Evolutionary conservation across 2,113 vertebrate genomes (phyloP), one percentile per base, ranked within the genome.

Genomic region (Pontoporia blainvillei): DNA sequence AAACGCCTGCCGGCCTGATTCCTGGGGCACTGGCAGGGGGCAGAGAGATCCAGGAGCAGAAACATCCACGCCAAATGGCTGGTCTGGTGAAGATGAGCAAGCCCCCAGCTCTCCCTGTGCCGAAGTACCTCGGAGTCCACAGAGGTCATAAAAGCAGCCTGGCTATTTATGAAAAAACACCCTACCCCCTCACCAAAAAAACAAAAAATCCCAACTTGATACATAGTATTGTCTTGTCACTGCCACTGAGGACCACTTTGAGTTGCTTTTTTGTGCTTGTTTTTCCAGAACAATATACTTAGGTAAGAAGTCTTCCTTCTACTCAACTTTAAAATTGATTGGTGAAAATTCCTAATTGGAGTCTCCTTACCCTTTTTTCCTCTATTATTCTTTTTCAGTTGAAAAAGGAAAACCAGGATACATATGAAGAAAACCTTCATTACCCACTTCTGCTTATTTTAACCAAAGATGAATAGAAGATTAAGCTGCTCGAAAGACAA

Each of bases 391-490:
- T 99, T 99, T 99, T 98, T 93, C 99, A 99, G 99, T 99, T 99
- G 99, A 99, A 99, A 98, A 98, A 98, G 61, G 99, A 99, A 97
- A 99, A 99, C 90, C 99, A 98, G 83, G 99, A 99, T 57, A 97
- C 97, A 9, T 99, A 99, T 57, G 99, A 99, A 49, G 99, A 99
- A 98, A 99, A 99, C 96, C 99, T 99, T 98, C 99, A 99, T 98
- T 99, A 99, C 94, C 99, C 99, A 81, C 97, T 99, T 97, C 99
- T 99, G 97, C 98, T 99, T 89, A 96, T 99, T 97, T 98, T 99
- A 98, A 99, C 98, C 97, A 99, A 99, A 98, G 97, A 96, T 83
- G 96, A 76, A 96, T 98, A 99, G 98, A 98, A 97, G 97, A 97
- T 94, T n/a, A 82, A 76, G 72, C 34, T 20, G 29, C 85, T 91